Evolutionary conservation across 2,888 invertebrate species (phyloP), one percentile per base, ranked within the genome.

Genomic region (Drosophila robusta): DNA sequence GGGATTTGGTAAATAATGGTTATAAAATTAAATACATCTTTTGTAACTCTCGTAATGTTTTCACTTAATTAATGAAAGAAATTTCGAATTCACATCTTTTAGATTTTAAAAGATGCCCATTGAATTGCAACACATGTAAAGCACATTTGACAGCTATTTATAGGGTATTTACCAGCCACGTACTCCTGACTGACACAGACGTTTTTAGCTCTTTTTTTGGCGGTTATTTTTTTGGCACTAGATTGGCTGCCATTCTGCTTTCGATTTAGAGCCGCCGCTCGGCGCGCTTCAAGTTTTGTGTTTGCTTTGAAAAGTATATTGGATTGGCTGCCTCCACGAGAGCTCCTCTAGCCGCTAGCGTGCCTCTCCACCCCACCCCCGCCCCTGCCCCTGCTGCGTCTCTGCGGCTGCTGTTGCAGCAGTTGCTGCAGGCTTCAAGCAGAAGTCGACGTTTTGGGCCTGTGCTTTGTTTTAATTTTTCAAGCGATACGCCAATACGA

Each of bases 221-320:
- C 46, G 65, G 64, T 56, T 56, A 12, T 34, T 34, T 63, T 67
- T 81, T 75, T 71, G 65, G 68, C 71, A 64, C 49, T 63, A 75
- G 78, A 78, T 78, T 78, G 78, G 78, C 75, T 68, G 47, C 47
- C 54, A 49, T 42, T 47, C 41, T 55, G 64, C 62, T 66, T 70
- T 70, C 76, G 65, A 75, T 73, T 75, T 68, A 26, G 16, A 49
- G 54, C 54, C 45, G 24, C 29, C 51, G 66, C 54, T 70, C 18
- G 65, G 44, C 77, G 72, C 45, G 70, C 57, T 82, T 87, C 79
- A 81, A 84, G 76, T 73, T 75, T 61, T 71, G 71, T 89, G 88
- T 89, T 85, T 85, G 79, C 85, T 85, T 85, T 87, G 69, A 82
- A 85, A 82, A 85, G 87, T 89, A 84, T 85, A 85, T 89, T 85